Evolutionary conservation across 1,140 invertebrate species (phyloP), one percentile per base, ranked within the genome.

Genomic region (Orussus abietinus): DNA sequence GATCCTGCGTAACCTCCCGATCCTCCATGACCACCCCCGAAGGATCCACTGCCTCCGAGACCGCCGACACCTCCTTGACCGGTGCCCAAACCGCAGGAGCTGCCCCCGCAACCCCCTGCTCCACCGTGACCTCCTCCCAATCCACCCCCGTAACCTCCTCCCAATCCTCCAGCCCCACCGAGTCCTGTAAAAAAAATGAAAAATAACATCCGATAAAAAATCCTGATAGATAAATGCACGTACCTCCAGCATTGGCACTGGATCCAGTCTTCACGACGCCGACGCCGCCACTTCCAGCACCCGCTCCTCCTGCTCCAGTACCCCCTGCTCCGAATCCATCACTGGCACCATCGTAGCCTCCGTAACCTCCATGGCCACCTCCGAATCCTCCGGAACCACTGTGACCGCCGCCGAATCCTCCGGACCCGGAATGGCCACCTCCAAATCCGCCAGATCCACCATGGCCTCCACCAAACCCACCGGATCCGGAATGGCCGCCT

Each of bases 291-390:
- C n/a, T 25, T 7, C 6, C 22, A 25, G 6, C 22, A 25, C 22
- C 22, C 6, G 22, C 6, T 25, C n/a, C n/a, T 10, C 35, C 38
- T 7, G 11, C 32, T 38, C n/a, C 17, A 12, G 5, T 17, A 33
- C n/a, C 11, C 15, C 29, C 39, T 12, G 30, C 39, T 20, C 32
- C 42, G 5, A 32, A 13, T 7, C 17, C 36, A 13, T 33, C n/a
- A n/a, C n/a, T n/a, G n/a, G n/a, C 18, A 5, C 26, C 20, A 25
- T 39, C 42, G 5, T 19, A 14, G 2, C 46, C 46, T 12, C 53
- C 48, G 2, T 2, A 2, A 18, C 42, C 40, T 2, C 12, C 17
- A 9, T 13, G 25, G 2, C 45, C 42, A 32, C 42, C 17, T 4
- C 10, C 10, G 9, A 18, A 25, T 25, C 25, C n/a, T 28, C 20